Conservation (phyloP, 1,140 invertebrate species). For the Drosophila nikananu region DNA sequence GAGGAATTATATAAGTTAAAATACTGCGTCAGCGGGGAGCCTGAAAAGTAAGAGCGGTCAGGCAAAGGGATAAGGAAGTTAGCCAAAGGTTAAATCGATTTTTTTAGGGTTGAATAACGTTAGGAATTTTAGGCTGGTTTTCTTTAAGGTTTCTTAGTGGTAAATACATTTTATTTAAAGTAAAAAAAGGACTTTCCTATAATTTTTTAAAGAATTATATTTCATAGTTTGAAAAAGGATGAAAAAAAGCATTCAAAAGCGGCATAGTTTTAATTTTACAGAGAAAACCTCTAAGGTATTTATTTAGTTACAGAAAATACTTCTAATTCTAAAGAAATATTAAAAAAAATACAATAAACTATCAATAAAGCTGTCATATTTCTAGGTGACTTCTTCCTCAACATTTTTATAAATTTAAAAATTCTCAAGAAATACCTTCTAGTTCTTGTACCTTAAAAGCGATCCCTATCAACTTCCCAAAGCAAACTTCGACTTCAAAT, state of each 20-base stretch:
- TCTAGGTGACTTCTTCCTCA: no score
- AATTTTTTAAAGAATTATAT: no score
- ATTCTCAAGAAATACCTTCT: not conserved
- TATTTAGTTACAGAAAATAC: not conserved
- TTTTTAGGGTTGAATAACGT: slow-evolving; percentile 13
- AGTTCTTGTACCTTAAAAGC: not conserved
- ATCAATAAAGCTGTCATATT: not conserved
- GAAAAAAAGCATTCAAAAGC: not conserved
- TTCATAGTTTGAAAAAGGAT: no score
- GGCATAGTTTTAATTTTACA: not conserved
- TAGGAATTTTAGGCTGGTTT: not conserved
- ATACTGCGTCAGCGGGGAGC: slow-evolving; percentile 20
- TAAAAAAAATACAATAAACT: not conserved
- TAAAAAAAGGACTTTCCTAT: no score
- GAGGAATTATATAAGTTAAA: slow-evolving; percentile 76
- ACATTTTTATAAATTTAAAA: not conserved
- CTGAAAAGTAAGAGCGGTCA: not conserved
- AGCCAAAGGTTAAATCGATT: slow-evolving; percentile 21
- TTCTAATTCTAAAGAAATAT: not conserved
- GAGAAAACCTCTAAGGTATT: not conserved
- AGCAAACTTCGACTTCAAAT: not conserved
- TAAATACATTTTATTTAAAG: not conserved
- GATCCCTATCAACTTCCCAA: slow-evolving; percentile 3
- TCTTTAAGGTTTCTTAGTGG: not conserved
- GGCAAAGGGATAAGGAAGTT: slow-evolving; percentile 9